Conservation (phyloP, 1,140 invertebrate species). For the Brachionus manjavacas region DNA sequence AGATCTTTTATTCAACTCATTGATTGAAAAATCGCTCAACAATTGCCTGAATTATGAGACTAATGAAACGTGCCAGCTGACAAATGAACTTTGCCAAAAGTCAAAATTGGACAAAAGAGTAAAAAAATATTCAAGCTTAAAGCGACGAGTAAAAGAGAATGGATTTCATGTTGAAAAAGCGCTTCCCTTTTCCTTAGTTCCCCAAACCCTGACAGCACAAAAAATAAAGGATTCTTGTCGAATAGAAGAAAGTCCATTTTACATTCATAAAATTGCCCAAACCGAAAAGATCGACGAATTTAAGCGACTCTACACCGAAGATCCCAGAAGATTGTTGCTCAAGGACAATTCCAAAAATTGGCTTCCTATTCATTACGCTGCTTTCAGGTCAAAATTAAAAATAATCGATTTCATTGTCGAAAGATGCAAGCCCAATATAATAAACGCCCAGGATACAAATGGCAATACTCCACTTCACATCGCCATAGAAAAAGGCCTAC, state of each 20-base stretch:
- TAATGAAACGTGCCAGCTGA: not conserved
- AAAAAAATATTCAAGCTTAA: not conserved
- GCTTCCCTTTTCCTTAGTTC: not conserved
- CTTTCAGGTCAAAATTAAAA: slow-evolving; percentile 67
- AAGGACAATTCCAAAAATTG: slow-evolving; percentile 66
- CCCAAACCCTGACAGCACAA: not conserved
- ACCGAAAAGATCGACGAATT: slow-evolving; percentile 75
- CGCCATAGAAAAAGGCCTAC: slow-evolving; percentile 69
- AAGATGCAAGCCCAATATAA: slow-evolving; percentile 64
- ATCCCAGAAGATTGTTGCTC: slow-evolving; percentile 66
- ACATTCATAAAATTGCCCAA: slow-evolving; percentile 63
- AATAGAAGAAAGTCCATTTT: slow-evolving; percentile 40
- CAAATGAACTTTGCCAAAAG: not conserved
- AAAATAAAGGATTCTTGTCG: slow-evolving; percentile 20
- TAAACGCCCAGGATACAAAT: slow-evolving; percentile 61
- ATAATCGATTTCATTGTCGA: slow-evolving; percentile 71
- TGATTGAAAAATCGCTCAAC: not conserved
- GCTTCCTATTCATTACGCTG: slow-evolving; percentile 71
- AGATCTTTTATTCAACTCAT: not conserved
- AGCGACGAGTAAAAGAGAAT: not conserved
- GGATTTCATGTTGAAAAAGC: not conserved
- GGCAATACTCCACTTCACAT: slow-evolving; percentile 77
- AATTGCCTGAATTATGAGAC: not conserved
- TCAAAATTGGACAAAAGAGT: not conserved
- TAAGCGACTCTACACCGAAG: slow-evolving; percentile 65